A percentile compares a stretch with the other conserved stretches of the same genome.
Evolutionary conservation across 2,888 invertebrate genomes (phyloP).

Genomic region (Agonopterix heracliana): DNA sequence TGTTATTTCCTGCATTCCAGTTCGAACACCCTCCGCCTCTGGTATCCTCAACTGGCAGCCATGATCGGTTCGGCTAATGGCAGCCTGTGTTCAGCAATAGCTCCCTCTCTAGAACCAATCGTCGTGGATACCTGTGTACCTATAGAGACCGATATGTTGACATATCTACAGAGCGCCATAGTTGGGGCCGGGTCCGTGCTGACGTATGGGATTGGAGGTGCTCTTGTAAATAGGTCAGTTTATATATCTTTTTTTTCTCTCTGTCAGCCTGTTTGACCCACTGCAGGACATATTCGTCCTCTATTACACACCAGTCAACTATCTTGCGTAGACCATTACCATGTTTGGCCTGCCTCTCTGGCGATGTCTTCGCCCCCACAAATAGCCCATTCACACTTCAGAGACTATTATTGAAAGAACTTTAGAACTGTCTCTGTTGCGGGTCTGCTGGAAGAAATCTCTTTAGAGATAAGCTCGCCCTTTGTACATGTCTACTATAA

Average conservation of each 20-base stretch:
- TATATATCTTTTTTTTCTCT: background rate
- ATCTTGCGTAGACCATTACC: too few species aligned
- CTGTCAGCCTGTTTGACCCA: too few species aligned
- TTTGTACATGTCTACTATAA: too few species aligned
- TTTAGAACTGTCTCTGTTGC: too few species aligned
- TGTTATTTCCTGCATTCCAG: slow-evolving; percentile 45
- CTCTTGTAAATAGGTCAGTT: slow-evolving; percentile 48
- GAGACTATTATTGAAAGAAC: too few species aligned
- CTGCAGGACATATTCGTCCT: too few species aligned
- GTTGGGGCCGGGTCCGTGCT: slow-evolving; percentile 78
- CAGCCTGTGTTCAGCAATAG: slow-evolving; percentile 56
- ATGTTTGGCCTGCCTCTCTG: too few species aligned
- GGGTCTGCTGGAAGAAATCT: too few species aligned
- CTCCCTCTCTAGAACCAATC: slow-evolving; percentile 24
- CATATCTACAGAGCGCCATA: slow-evolving; percentile 82
- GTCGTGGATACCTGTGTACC: slow-evolving; percentile 40
- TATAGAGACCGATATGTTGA: slow-evolving; percentile 73
- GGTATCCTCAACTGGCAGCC: slow-evolving; percentile 91
- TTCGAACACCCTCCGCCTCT: slow-evolving; percentile 87
- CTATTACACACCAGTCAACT: too few species aligned
- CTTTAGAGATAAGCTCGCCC: too few species aligned
- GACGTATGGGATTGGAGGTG: slow-evolving; percentile 77
- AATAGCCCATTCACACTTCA: too few species aligned
- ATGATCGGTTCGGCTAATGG: slow-evolving; percentile 68
- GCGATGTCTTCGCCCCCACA: too few species aligned